phyloP scores from a whole-genome alignment of 2,888 invertebrate genomes.

The Rhamphomyia laevipes region DNA sequence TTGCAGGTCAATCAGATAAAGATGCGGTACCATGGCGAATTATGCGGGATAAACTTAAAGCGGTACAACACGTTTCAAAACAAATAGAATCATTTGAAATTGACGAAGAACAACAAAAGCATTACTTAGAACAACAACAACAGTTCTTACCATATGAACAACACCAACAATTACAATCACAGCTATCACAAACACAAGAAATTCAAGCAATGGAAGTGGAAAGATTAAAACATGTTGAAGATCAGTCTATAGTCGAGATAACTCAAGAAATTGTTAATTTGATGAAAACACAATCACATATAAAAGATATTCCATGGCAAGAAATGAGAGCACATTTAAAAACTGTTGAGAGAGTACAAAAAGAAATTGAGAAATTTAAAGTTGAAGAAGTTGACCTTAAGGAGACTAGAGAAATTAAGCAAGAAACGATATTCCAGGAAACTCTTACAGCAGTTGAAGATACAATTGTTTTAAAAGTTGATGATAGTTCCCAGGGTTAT shows the following conservation, averaged over 20 bases:
- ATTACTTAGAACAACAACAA: constrained; percentile 21
- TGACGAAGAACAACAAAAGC: constrained; percentile 31
- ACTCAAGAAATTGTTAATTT: constrained; percentile 34
- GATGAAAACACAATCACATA: constrained; percentile 28
- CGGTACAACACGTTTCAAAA: constrained; percentile 36
- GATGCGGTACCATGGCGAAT: constrained; percentile 35
- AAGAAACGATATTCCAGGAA: constrained; percentile 33
- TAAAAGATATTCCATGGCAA: constrained; percentile 30
- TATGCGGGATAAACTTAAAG: constrained; percentile 32
- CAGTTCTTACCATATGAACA: constrained; percentile 21
- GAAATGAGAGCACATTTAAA: constrained; percentile 35
- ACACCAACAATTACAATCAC: constrained; percentile 20
- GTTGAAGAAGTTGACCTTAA: constrained; percentile 39
- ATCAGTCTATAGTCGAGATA: constrained; percentile 34
- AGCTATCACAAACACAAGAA: constrained; percentile 31
- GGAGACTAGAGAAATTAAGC: constrained; percentile 25
- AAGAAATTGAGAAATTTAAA: constrained; percentile 35
- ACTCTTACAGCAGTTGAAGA: constrained; percentile 46
- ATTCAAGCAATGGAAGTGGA: constrained; percentile 35
- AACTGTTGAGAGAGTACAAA: constrained; percentile 35
- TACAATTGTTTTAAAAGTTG: constrained; percentile 43
- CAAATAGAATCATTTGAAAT: constrained; percentile 33
- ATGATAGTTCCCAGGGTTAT: constrained; percentile 29
- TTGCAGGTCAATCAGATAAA: constrained; percentile 31
- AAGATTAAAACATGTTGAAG: constrained; percentile 34